Base-by-base conservation (phyloP, 1,140 invertebrate species). In the Nymphalis io region DNA sequence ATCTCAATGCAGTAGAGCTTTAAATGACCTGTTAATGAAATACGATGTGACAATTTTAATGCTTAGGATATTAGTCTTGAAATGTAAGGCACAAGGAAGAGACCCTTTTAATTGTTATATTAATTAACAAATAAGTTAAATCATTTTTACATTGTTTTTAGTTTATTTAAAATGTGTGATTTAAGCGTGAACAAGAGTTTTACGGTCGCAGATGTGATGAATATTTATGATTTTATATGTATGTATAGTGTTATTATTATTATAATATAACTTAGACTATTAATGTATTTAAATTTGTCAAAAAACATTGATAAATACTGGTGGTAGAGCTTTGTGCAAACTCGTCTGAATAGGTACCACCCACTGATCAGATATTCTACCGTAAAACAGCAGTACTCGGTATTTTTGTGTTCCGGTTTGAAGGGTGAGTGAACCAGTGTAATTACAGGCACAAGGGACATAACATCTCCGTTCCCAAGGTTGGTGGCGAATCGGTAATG, bases 191-290 rank as follows among this genome's bases (percentile, higher is more conserved):
- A 11, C 15, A 44, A 62, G 1, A 44, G 21, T 20, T 59, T 70
- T 1, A 70, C 53, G 33, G 13, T 48, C 3, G 55, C 62, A 20
- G 53, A 70, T 48, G 60, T 57, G 2, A 46, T 63, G 53, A 58
- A 70, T 59, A 63, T 70, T 20, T 63, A 33, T 16, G 68, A 70
- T 44, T 70, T 70, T 55, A 63, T 70, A 59, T 58, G 68, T 70
- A 59, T n/a, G 68, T 70, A 62, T 61, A 13, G 1, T 33, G 1
- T 18, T 44, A n/a, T 38, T 44, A 46, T 42, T 21, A 15, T 59
- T 46, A 58, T 61, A 39, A 55, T 60, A 1, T 5, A 0, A 8
- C 0, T 33, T 8, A 1, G 23, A 5, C 23, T 27, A 5, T 27
- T 2, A 3, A n/a, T n/a, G 27, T 33, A 8, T n/a, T n/a, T n/a